These are phyloP conservation scores for Auanema freiburgensis DNA, from an alignment of 2,888 invertebrate genomes.

Conservation along the genomic window DNA sequence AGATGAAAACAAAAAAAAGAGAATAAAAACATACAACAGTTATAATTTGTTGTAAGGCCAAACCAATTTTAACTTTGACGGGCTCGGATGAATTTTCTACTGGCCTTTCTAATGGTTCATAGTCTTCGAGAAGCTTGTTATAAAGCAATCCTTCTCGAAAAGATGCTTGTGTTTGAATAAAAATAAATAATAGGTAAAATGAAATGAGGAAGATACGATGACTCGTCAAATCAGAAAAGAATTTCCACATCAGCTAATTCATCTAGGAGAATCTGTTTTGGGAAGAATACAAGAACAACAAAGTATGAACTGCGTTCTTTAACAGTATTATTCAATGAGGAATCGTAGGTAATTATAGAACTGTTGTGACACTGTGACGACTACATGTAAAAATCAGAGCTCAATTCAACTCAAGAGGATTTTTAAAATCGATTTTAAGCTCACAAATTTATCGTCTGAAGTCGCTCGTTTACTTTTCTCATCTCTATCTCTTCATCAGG, in stretches of 20 bases:
- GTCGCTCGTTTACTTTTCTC: no score
- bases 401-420: no score
- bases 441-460: no score
- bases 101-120: conserved; percentile 48
- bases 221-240: neutral
- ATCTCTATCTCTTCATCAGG: no score
- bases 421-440: no score
- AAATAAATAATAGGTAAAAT: no score
- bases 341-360: no score
- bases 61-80: conserved; percentile 47
- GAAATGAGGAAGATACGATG: neutral
- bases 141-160: conserved; percentile 39
- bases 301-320: neutral
- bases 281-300: neutral
- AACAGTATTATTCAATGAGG: no score
- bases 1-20: no score
- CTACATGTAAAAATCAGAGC: no score
- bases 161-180: conserved; percentile 8
- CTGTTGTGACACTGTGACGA: no score
- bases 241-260: neutral
- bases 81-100: conserved; percentile 42
- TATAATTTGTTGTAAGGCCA: conserved; percentile 39
- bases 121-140: conserved; percentile 41
- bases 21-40: conserved; percentile 26
- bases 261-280: neutral